Evolutionary conservation across 1,140 invertebrate genomes (phyloP), one percentile per base, ranked within the genome.

Genomic region (Plectus sambesii): DNA sequence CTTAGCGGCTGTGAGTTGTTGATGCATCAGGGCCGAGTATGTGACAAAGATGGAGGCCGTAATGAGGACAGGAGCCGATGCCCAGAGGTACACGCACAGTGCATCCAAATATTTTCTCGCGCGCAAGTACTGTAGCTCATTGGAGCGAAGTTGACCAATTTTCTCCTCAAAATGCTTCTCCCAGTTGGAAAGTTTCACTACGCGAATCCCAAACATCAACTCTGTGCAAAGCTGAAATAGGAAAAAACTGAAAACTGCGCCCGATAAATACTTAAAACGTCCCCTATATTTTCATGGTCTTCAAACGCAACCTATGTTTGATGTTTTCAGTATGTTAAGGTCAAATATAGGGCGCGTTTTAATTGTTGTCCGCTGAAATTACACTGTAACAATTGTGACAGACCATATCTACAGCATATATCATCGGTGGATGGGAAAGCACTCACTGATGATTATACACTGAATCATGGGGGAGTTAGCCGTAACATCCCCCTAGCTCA

Each of bases 71-170:
- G 92, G 92, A n/a, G 92, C 96, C 5, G 87, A 90, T 1, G 92
- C 93, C 93, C 93, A 98, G 69, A 98, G 87, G 69, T 88, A 96
- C 1, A 97, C 93, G 74, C 92, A 98, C 39, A 93, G 70, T n/a
- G 92, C 93, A 75, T 98, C 93, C 49, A 98, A 70, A 73, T 97
- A 98, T 74, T 98, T 98, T 53, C 87, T 76, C 15, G 81, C 79
- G 40, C 56, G 80, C 37, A 92, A 70, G 63, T 81, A 83, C 42
- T 79, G 78, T 17, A 92, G 62, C 74, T 92, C 87, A 33, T 72
- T 64, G 2, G 74, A 69, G 37, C 87, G 74, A 8, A 81, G 70
- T 53, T 74, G 79, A 81, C 55, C 35, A 20, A 74, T 52, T 47
- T 60, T 62, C 1, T 74, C 60, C 3, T 80, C 75, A 65, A 98